phyloP scores from a whole-genome alignment of 2,113 vertebrate genomes.

The Hydrolagus affinis region DNA sequence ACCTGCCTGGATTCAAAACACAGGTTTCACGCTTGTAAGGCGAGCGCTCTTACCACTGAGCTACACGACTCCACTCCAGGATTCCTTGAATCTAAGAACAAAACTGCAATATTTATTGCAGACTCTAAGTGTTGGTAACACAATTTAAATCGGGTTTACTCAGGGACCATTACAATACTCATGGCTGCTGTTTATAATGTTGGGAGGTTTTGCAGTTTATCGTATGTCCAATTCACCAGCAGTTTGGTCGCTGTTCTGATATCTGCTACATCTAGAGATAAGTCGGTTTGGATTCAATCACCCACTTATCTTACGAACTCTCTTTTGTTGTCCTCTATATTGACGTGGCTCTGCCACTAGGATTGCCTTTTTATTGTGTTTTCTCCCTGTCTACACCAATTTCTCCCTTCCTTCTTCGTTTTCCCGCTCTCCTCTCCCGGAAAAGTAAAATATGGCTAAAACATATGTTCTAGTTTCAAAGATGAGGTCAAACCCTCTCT shows the following conservation, averaged over 20 bases:
- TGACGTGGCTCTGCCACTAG: neutral
- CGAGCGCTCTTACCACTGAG: no score
- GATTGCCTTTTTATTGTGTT: neutral
- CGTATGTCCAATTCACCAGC: neutral
- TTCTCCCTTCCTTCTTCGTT: neutral
- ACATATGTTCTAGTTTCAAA: neutral
- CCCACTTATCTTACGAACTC: neutral
- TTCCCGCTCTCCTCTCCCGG: neutral
- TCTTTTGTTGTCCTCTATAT: no score
- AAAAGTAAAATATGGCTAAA: neutral
- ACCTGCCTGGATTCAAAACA: no score
- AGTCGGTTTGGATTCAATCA: neutral
- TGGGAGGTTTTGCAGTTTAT: neutral
- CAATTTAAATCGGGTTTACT: neutral
- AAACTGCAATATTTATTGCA: neutral
- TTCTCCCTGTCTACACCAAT: neutral
- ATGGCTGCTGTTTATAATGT: no score
- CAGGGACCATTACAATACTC: no score
- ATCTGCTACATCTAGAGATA: neutral
- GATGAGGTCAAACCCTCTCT: neutral
- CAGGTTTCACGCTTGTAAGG: no score
- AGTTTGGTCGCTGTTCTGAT: neutral
- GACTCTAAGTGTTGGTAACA: neutral
- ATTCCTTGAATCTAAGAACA: no score
- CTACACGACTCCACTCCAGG: no score